Evolutionary conservation across 2,797 vertebrate genomes (phyloP), one percentile per base, ranked within the genome.

Genomic region (Megaceryle alcyon): DNA sequence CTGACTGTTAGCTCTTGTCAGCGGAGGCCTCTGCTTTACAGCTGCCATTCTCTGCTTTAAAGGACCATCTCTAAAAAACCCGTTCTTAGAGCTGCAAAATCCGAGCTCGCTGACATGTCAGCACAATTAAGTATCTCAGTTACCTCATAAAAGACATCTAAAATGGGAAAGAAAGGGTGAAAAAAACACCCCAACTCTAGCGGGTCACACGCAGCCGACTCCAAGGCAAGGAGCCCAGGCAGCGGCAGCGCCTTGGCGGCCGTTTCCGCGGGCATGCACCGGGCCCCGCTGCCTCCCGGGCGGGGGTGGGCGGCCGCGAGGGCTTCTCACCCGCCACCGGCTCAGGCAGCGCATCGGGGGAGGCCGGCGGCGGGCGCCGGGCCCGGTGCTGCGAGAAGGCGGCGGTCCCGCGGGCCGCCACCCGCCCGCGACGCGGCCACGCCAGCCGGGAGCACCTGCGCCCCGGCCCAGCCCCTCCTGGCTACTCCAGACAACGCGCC

Each of bases 51-150:
- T 46, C 73, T 28, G 15, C 43, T 63, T 25, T 19, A 35, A 33
- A 61, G 39, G 61, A 33, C 54, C 29, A 8, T 8, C 39, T 70
- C 26, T 8, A 33, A 54, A 19, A 63, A n/a, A 3, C 21, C 20
- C 2, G 25, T 6, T 44, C 35, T n/a, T 3, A 43, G 21, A 54
- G 4, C 0, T 1, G 10, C 49, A 57, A n/a, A 57, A 59, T 9
- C 6, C 3, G 46, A 73, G 43, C 16, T 88, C 64, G 1, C 20
- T 2, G 9, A 18, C 22, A 4, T 2, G 15, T 14, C 37, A 5
- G 28, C 44, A 33, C 22, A 10, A 18, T 1, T 2, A 68, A 26
- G 16, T 10, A 9, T 2, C 48, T 28, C 15, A 6, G 15, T 16
- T 14, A 18, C 3, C 46, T 29, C 37, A 2, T 4, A 29, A 4